phyloP scores from a whole-genome alignment of 2,797 vertebrate species.

The Craterocephalus amniculus region DNA sequence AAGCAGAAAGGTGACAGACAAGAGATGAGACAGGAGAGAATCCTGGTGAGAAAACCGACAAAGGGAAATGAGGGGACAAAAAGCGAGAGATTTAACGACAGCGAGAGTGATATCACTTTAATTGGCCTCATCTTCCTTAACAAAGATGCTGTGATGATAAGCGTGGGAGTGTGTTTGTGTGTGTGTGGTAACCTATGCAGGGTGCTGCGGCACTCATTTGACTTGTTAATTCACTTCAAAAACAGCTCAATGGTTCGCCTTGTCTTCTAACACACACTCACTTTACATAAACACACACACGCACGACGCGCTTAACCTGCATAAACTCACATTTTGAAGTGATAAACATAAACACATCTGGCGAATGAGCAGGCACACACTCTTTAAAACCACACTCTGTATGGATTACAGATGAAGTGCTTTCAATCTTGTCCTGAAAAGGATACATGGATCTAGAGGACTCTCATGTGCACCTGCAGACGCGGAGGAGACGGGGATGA shows the following conservation, averaged over 20 bases:
- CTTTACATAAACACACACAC: constrained; percentile 17
- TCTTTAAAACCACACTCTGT: constrained; percentile 22
- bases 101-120: constrained; percentile 71
- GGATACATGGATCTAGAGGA: constrained; percentile 67
- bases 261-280: constrained; percentile 55
- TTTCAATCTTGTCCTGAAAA: constrained; percentile 70
- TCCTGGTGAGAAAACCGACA: background rate
- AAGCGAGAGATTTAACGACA: constrained; percentile 38
- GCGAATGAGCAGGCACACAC: constrained; percentile 4
- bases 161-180: constrained; percentile 59
- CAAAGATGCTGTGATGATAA: constrained; percentile 71
- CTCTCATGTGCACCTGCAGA: constrained; percentile 76
- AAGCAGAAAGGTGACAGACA: background rate
- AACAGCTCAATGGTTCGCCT: constrained; percentile 75
- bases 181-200: constrained; percentile 71
- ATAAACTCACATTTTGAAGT: constrained; percentile 13
- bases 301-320: background rate
- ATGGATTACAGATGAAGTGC: constrained; percentile 73
- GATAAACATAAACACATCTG: constrained; percentile 52
- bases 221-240: constrained; percentile 82
- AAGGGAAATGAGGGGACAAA: background rate
- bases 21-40: background rate
- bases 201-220: constrained; percentile 77
- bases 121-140: constrained; percentile 72
- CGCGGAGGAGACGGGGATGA: constrained; percentile 13